Conservation (phyloP, 2,888 invertebrate genomes). For the Heliconius aoede region DNA sequence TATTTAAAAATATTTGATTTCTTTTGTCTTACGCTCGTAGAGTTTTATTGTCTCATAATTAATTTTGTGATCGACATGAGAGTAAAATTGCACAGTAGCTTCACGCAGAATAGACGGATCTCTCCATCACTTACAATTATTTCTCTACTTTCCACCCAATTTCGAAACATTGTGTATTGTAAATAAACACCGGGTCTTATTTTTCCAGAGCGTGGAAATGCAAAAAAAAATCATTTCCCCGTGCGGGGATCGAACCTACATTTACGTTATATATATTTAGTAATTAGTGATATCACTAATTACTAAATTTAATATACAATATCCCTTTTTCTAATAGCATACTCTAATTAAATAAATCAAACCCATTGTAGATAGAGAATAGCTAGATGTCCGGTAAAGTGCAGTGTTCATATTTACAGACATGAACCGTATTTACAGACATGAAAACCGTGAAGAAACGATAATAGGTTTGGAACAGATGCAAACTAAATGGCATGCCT, state of each 20-base stretch:
- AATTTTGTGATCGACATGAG: background rate
- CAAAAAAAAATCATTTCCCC: too few relatives aligned
- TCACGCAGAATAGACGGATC: background rate
- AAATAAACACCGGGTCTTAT: too few relatives aligned
- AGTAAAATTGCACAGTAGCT: background rate
- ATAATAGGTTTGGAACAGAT: constrained; percentile 48
- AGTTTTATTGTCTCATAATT: background rate
- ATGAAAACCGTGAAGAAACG: constrained; percentile 13
- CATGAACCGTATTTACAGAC: constrained; percentile 16
- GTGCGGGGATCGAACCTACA: too few relatives aligned
- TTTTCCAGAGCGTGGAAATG: too few relatives aligned
- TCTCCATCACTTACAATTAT: too few relatives aligned
- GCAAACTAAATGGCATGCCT: constrained; percentile 49
- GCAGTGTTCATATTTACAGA: constrained; percentile 5
- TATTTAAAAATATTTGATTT: background rate
- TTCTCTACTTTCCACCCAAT: too few relatives aligned
- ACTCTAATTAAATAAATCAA: background rate
- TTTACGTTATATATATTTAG: too few relatives aligned
- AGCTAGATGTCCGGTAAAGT: background rate
- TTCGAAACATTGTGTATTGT: too few relatives aligned
- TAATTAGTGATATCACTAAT: too few relatives aligned
- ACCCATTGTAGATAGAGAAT: background rate
- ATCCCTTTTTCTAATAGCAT: background rate
- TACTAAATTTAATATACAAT: background rate
- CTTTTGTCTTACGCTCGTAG: background rate